A percentile compares a stretch with the other conserved stretches of the same genome.
These are phyloP conservation scores for Meganola albula DNA, from an alignment of 2,888 invertebrate genomes.

Conservation along the genomic window DNA sequence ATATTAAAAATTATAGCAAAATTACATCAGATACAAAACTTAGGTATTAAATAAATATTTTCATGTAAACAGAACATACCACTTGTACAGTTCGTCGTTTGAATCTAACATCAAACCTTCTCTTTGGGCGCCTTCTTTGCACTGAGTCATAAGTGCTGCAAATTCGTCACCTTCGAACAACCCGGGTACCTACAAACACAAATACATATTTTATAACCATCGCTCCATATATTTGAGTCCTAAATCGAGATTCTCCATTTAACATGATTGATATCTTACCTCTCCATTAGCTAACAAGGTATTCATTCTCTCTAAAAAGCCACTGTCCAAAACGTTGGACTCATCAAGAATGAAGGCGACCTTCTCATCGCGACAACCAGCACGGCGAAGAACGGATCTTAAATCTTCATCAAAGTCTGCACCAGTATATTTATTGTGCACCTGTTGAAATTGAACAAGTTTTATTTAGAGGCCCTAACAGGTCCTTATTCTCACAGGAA, in stretches of 20 bases:
- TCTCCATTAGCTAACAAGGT: conserved; percentile 99
- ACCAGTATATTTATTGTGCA: conserved; percentile 99
- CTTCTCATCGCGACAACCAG: conserved; percentile 97
- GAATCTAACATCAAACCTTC: conserved; percentile 99
- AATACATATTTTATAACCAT: neutral
- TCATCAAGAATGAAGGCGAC: conserved; percentile 99
- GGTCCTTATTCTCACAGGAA: too few relatives aligned
- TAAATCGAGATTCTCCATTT: neutral
- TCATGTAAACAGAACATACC: too few relatives aligned
- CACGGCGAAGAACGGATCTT: conserved; percentile 89
- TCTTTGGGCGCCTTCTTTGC: conserved; percentile 98
- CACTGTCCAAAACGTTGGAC: conserved; percentile 98
- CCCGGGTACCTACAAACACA: conserved; percentile 84
- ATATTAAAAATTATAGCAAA: too few relatives aligned
- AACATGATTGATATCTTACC: conserved; percentile 39
- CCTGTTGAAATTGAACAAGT: conserved; percentile 75
- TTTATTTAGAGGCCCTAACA: too few relatives aligned
- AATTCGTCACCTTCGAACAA: conserved; percentile 98
- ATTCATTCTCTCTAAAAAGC: conserved; percentile 99
- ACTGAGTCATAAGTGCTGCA: conserved; percentile 99
- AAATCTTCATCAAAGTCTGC: conserved; percentile 99
- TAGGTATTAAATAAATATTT: too few relatives aligned
- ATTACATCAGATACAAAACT: too few relatives aligned
- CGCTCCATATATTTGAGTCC: neutral
- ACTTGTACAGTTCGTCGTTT: conserved; percentile 98